phyloP scores from a whole-genome alignment of 2,888 invertebrate genomes.

The Anarsia innoxiella region DNA sequence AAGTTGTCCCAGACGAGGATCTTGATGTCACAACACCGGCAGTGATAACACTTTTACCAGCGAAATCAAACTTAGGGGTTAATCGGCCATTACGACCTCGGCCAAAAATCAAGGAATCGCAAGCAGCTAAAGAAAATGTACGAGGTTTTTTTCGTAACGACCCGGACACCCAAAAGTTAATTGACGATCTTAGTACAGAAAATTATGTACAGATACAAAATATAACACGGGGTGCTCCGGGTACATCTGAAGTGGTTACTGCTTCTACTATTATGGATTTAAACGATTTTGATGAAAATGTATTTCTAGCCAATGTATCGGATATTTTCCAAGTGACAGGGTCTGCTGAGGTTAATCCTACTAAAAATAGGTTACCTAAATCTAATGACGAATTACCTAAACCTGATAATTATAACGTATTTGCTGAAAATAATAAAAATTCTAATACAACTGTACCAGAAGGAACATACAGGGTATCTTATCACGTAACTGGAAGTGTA shows the following conservation, averaged over 20 bases:
- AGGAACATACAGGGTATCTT: slow-evolving; percentile 64
- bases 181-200: slow-evolving; percentile 44
- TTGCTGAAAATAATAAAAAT: slow-evolving; percentile 19
- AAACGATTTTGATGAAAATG: slow-evolving; percentile 24
- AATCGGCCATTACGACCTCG: slow-evolving; percentile 81
- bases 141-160: slow-evolving; percentile 49
- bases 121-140: slow-evolving; percentile 43
- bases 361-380: slow-evolving; percentile 53
- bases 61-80: slow-evolving; percentile 86
- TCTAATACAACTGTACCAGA: slow-evolving; percentile 43
- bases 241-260: slow-evolving; percentile 34
- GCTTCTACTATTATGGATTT: slow-evolving; percentile 24
- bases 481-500: slow-evolving; percentile 67
- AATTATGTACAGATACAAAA: slow-evolving; percentile 32
- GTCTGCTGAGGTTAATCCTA: slow-evolving; percentile 25
- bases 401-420: slow-evolving; percentile 20
- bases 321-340: slow-evolving; percentile 32
- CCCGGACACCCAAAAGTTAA: slow-evolving; percentile 36
- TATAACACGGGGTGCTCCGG: slow-evolving; percentile 28
- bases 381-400: slow-evolving; percentile 46
- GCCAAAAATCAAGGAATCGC: slow-evolving; percentile 62
- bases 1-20: slow-evolving; percentile 62
- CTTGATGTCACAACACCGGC: slow-evolving; percentile 46
- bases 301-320: slow-evolving; percentile 29
- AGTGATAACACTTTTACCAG: slow-evolving; percentile 80